Percentiles rank a stretch among this genome's conserved stretches.
These are phyloP conservation scores for Grantiella picta DNA, from an alignment of 2,113 vertebrate species.

Conservation along the genomic window DNA sequence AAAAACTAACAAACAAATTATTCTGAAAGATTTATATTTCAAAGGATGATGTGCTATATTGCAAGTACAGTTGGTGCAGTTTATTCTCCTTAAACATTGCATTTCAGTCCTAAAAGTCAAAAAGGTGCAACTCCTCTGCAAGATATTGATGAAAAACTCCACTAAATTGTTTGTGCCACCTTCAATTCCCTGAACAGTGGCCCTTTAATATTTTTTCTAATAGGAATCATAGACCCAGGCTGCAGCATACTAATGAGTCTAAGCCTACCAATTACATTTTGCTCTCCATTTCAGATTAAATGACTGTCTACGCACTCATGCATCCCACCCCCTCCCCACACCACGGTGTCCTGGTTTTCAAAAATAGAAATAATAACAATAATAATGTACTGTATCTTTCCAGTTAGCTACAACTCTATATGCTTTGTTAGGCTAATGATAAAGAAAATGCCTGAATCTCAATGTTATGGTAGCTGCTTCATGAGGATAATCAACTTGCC, in stretches of 20 bases:
- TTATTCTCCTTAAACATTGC: background rate
- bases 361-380: slow-evolving; percentile 67
- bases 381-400: slow-evolving; percentile 61
- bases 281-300: slow-evolving; percentile 62
- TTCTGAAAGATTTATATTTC: background rate
- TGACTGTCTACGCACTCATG: background rate
- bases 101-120: background rate
- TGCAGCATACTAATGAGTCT: slow-evolving; percentile 58
- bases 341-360: slow-evolving; percentile 15
- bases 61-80: background rate
- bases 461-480: slow-evolving; percentile 47
- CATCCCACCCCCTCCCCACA: background rate
- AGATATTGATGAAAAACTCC: slow-evolving; percentile 31
- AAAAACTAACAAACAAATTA: background rate
- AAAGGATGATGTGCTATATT: background rate
- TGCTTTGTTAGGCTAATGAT: slow-evolving; percentile 66
- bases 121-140: background rate
- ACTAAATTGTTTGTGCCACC: slow-evolving; percentile 54
- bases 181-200: slow-evolving; percentile 47
- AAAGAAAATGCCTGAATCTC: slow-evolving; percentile 62
- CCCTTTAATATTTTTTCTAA: slow-evolving; percentile 57
- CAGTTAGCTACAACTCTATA: slow-evolving; percentile 57
- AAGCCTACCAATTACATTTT: slow-evolving; percentile 61
- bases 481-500: slow-evolving; percentile 57
- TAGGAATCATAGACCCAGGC: slow-evolving; percentile 39